Evolutionary conservation across 1,140 invertebrate species (phyloP), one percentile per base, ranked within the genome.

Genomic region (Drosophila pectinifera): DNA sequence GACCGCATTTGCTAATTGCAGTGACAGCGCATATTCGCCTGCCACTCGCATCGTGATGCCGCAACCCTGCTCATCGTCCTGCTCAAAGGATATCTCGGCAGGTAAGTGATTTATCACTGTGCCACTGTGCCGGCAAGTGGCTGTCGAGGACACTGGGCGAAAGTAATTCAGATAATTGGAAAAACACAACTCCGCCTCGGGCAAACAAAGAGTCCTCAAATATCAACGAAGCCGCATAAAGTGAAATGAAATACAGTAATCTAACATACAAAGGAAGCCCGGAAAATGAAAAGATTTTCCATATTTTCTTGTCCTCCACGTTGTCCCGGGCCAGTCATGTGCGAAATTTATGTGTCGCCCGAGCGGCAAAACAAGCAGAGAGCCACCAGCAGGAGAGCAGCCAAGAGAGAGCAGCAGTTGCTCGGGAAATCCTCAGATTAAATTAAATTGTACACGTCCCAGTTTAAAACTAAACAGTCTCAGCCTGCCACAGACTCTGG

Each of bases 361-460:
- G 39, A 61, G 42, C 24, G 11, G 57, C 24, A 31, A 48, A 20
- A 20, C 39, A 42, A 51, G 68, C 10, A 22, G 53, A 28, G 24
- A 20, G 18, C 31, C 10, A 41, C 11, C 5, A 28, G 16, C 46
- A 57, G 13, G n/a, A 11, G 31, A n/a, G 42, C n/a, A 24, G 7
- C 24, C 20, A n/a, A 20, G 70, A 34, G 36, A 34, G 14, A 46
- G 45, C 55, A 41, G 46, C 63, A 67, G 68, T 68, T 63, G 67
- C 49, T 36, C 55, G 55, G 55, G 58, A 68, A 85, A 73, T 78
- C 83, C 79, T 57, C 65, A 85, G 82, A 85, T 85, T 82, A 86
- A 86, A 86, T 86, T 88, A 86, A 86, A 86, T 86, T 86, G 82
- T 88, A 76, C 82, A 86, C 83, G 83, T 86, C 62, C 79, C 83